Percentiles rank a stretch among this genome's conserved stretches.
phyloP scores from a whole-genome alignment of 1,140 invertebrate species.

The Brachionus rotundiformis region DNA sequence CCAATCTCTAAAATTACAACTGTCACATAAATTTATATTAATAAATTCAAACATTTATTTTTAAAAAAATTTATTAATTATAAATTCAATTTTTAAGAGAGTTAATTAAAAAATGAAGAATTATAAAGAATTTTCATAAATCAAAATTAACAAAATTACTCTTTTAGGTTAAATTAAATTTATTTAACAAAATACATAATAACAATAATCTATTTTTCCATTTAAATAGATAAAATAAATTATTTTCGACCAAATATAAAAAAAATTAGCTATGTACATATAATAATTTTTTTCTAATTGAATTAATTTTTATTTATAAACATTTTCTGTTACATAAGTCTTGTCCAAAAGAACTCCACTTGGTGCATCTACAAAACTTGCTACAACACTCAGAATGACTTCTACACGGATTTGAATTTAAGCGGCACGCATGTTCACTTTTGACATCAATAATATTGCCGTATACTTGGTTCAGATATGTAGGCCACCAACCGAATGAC shows the following conservation, averaged over 20 bases:
- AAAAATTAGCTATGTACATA: too few species aligned
- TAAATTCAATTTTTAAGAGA: background rate
- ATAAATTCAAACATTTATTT: background rate
- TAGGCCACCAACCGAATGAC: constrained; percentile 1
- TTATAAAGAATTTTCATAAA: too few species aligned
- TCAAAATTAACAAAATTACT: background rate
- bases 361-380: constrained; percentile 33
- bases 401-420: constrained; percentile 25
- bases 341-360: background rate
- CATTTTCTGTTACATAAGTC: background rate
- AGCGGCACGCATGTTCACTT: background rate
- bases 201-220: too few species aligned
- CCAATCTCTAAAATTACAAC: background rate
- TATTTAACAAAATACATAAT: too few species aligned
- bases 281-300: too few species aligned
- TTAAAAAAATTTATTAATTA: background rate
- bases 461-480: background rate
- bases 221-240: too few species aligned
- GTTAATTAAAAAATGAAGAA: too few species aligned
- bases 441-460: background rate
- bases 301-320: background rate
- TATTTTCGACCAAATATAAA: too few species aligned
- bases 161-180: background rate
- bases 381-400: constrained; percentile 18
- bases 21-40: background rate